Evolutionary conservation across 2,113 vertebrate genomes (phyloP).

Genomic region (Rattus rattus): DNA sequence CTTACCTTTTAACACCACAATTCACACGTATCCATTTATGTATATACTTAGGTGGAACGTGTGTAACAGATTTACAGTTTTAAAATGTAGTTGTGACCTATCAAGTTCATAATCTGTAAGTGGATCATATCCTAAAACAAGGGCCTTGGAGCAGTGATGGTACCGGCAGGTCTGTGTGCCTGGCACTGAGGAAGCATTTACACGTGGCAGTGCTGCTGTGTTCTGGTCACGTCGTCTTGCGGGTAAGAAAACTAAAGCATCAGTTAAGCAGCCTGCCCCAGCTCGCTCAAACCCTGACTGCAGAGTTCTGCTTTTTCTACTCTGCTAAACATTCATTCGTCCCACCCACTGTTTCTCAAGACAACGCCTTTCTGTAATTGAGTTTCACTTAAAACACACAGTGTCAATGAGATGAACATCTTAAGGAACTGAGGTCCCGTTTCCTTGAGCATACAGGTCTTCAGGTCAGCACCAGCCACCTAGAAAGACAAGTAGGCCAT

Average conservation of each 20-base stretch:
- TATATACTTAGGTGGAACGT: neutral
- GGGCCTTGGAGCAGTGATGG: neutral
- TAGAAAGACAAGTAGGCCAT: neutral
- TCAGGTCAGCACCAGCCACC: neutral
- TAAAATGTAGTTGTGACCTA: neutral
- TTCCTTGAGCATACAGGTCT: neutral
- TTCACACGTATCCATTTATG: neutral
- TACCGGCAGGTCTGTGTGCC: neutral
- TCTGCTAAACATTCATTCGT: neutral
- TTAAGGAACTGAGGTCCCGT: neutral
- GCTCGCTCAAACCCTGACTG: neutral
- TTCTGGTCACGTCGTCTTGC: neutral
- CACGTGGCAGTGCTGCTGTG: neutral
- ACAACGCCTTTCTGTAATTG: neutral
- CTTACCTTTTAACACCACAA: neutral
- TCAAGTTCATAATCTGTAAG: neutral
- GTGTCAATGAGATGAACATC: neutral
- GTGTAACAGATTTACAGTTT: neutral
- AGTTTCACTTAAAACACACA: neutral
- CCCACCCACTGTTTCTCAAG: neutral
- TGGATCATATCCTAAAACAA: neutral
- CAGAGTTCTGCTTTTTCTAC: neutral
- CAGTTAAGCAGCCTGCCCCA: neutral
- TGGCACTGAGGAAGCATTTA: neutral
- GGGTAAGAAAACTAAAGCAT: neutral